Conservation (phyloP, 2,888 invertebrate species). For the Drosophila koepferae region DNA sequence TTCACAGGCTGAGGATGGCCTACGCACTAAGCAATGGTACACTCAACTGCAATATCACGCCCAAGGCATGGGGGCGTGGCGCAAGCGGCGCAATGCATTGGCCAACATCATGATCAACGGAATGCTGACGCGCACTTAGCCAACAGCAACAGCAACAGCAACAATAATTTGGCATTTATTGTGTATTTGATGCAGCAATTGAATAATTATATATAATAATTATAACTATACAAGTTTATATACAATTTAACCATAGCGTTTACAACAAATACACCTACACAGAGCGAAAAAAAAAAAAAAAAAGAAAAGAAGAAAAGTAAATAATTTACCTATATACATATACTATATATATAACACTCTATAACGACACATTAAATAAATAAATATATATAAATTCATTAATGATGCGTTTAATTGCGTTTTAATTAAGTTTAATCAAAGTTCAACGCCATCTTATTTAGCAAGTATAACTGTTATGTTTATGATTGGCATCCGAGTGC, state of each 20-base stretch:
- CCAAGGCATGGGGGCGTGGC: slow-evolving; percentile 96
- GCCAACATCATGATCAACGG: slow-evolving; percentile 99
- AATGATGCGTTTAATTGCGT: slow-evolving; percentile 57
- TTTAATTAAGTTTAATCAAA: slow-evolving; percentile 53
- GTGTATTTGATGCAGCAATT: slow-evolving; percentile 66
- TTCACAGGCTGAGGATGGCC: slow-evolving; percentile 94
- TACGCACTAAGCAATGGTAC: slow-evolving; percentile 95
- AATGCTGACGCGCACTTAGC: slow-evolving; percentile 86
- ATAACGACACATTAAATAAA: slow-evolving; percentile 48
- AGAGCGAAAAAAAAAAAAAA: background rate
- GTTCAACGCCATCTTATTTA: slow-evolving; percentile 7
- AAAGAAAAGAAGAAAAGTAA: background rate
- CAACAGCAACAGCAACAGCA: background rate
- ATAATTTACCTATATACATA: slow-evolving; percentile 31
- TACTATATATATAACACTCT: slow-evolving; percentile 24
- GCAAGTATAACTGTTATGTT: background rate
- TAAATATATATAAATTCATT: slow-evolving; percentile 36
- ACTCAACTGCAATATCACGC: slow-evolving; percentile 95
- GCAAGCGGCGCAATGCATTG: slow-evolving; percentile 95
- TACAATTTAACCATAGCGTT: slow-evolving; percentile 27
- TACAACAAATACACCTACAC: slow-evolving; percentile 34
- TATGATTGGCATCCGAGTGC: background rate
- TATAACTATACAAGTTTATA: slow-evolving; percentile 18
- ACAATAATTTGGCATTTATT: slow-evolving; percentile 33
- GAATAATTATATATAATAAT: slow-evolving; percentile 60